Conservation (phyloP, 2,113 vertebrate genomes). For the Petrocephalus zakoni region DNA sequence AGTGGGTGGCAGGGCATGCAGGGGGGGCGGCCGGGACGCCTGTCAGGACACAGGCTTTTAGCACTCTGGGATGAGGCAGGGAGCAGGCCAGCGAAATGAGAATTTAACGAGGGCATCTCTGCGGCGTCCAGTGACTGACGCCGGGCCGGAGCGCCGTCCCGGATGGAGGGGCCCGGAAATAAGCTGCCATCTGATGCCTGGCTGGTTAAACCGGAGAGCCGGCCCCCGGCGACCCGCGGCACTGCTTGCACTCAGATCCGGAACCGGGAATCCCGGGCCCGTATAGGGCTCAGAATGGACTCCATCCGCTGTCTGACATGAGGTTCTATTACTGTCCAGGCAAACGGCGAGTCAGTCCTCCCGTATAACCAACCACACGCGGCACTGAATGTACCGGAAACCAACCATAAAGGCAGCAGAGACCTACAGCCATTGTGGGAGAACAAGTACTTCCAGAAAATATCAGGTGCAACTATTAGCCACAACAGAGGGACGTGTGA, state of each 20-base stretch:
- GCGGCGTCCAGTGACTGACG: background rate
- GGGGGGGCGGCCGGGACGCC: background rate
- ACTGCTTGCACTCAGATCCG: background rate
- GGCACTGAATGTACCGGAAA: background rate
- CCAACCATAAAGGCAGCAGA: background rate
- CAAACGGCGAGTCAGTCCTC: background rate
- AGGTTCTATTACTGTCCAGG: background rate
- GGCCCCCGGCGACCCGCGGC: background rate
- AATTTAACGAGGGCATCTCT: background rate
- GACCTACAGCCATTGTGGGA: background rate
- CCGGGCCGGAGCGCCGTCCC: background rate
- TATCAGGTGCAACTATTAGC: background rate
- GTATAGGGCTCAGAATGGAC: background rate
- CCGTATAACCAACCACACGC: background rate
- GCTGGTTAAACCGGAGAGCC: background rate
- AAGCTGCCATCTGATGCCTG: background rate
- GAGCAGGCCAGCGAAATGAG: background rate
- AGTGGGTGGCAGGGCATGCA: background rate
- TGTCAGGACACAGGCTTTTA: constrained; percentile 9
- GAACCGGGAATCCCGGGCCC: background rate
- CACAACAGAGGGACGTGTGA: background rate
- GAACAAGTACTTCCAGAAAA: background rate
- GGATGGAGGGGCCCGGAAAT: background rate
- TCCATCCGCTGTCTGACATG: background rate
- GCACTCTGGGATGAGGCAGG: background rate